Evolutionary conservation across 92 coral and sea anemone genomes (phyloP).

Genomic region (Epizoanthus fatuus): DNA sequence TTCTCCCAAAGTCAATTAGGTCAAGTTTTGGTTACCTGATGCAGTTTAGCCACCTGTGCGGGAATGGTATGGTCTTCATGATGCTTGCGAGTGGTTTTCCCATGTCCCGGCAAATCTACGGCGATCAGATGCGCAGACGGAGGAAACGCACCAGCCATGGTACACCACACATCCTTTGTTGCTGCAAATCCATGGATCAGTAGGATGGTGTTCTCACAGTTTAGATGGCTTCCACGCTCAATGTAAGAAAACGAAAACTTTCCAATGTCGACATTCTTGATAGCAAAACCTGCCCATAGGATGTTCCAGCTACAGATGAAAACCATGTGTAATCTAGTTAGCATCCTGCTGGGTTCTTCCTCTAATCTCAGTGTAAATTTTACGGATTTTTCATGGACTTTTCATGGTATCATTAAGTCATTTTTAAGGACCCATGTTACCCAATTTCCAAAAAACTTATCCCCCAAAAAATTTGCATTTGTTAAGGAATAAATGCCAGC

Average conservation of each 20-base stretch:
- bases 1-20: not conserved
- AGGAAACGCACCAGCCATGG: slow-evolving; percentile 77
- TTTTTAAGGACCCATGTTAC: no score
- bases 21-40: slow-evolving; percentile 70
- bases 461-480: no score
- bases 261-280: slow-evolving; percentile 70
- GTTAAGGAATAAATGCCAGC: no score
- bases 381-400: no score
- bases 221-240: slow-evolving; percentile 73
- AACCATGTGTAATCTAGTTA: not conserved
- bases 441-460: no score
- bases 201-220: slow-evolving; percentile 55
- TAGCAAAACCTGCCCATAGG: slow-evolving; percentile 73
- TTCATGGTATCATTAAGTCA: no score
- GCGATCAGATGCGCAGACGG: slow-evolving; percentile 78
- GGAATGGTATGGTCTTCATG: slow-evolving; percentile 87
- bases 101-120: slow-evolving; percentile 97
- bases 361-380: no score
- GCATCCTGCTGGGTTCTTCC: not conserved
- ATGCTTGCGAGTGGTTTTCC: slow-evolving; percentile 88
- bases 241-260: slow-evolving; percentile 85
- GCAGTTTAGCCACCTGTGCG: slow-evolving; percentile 83
- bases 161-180: slow-evolving; percentile 85
- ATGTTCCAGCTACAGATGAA: slow-evolving; percentile 59
- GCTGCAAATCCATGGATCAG: slow-evolving; percentile 93